Base-by-base conservation (phyloP, 2,888 invertebrate species). In the Conistra vaccinii region DNA sequence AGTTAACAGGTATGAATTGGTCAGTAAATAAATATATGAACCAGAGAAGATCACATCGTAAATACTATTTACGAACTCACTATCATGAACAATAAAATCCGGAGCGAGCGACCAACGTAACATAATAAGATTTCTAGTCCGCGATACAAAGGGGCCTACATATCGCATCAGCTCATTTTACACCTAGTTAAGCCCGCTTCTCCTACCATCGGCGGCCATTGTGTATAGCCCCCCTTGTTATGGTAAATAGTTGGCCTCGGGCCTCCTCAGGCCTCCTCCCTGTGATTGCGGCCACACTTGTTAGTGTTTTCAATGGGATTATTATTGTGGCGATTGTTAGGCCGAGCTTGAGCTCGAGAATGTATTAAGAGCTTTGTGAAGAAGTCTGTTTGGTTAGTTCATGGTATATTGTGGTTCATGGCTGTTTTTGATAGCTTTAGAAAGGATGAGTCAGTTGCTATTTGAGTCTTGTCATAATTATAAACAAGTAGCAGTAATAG, bases 131-230 rank as follows among this genome's bases (percentile, higher is more conserved):
- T 84, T 85, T 85, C 87, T 85, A 84, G 81, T 83, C 65, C 72
- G 70, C 65, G 65, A 78, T 75, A 90, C 89, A 91, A 90, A 91
- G 87, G 87, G 87, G 86, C 77, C 78, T 86, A 87, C 87, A 87
- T 79, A 83, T 81, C 86, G 80, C 68, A 74, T 85, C 88, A 88
- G 90, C 91, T 92, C 92, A 92, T 93, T 94, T 94, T 93, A 95
- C 94, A 94, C 94, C 92, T 94, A 92, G 95, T 95, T 94, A 93
- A 90, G 91, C 92, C 88, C 91, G 88, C 90, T 91, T 90, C 90
- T 90, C 86, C 85, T 81, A 81, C 88, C 76, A 78, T 66, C 77
- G 84, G 77, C 61, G 68, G 60, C 80, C 71, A 87, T 87, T 87
- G 87, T 87, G 82, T 81, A 45, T 55, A 80, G 73, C 88, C 86